phyloP scores from a whole-genome alignment of 2,113 vertebrate species.

The Dolichotis patagonum region DNA sequence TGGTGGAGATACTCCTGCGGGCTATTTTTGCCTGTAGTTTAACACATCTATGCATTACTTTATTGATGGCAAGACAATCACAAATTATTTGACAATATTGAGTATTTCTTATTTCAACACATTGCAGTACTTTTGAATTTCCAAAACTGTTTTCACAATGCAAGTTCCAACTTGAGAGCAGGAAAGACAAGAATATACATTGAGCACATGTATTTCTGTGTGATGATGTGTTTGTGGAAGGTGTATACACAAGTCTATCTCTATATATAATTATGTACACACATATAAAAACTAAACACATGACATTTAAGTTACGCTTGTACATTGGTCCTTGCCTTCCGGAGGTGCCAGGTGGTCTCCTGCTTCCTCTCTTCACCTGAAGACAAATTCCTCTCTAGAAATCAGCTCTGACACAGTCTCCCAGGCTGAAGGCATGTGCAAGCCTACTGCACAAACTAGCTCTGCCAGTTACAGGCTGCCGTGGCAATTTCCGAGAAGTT shows the following conservation, averaged over 20 bases:
- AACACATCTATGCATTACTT: conserved; percentile 82
- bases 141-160: conserved; percentile 82
- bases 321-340: conserved; percentile 70
- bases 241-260: conserved; percentile 80
- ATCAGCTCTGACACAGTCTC: conserved; percentile 37
- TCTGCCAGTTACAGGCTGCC: conserved; percentile 23
- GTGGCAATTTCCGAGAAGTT: conserved; percentile 71
- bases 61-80: conserved; percentile 86
- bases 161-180: conserved; percentile 77
- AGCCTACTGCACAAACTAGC: neutral
- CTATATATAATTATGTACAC: conserved; percentile 85
- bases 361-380: conserved; percentile 60
- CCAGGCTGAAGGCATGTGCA: conserved; percentile 17
- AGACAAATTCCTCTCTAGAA: conserved; percentile 52
- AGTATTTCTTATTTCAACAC: conserved; percentile 82
- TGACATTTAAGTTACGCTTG: conserved; percentile 58
- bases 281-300: conserved; percentile 83
- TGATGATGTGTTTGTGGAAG: conserved; percentile 73
- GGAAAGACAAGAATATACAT: conserved; percentile 79
- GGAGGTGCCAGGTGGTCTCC: conserved; percentile 11
- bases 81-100: conserved; percentile 83
- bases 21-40: conserved; percentile 71
- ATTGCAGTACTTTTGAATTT: conserved; percentile 81
- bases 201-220: conserved; percentile 65
- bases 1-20: conserved; percentile 59